Base-by-base conservation (phyloP, 2,113 vertebrate species). In the Nettapus auritus region DNA sequence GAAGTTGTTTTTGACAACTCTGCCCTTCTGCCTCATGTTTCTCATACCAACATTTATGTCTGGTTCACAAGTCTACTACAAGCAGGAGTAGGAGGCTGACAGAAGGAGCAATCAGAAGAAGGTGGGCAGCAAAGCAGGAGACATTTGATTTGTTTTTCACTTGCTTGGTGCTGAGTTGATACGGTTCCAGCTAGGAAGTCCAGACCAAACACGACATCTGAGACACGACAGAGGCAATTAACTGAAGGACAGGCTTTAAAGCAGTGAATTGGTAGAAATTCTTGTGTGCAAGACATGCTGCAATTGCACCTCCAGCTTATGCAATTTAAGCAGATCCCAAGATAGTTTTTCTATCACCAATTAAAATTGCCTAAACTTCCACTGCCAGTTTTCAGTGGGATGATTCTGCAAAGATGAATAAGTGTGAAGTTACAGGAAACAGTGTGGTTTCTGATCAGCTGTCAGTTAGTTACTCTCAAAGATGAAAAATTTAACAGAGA, bases 351-450 rank as follows among this genome's bases (percentile, higher is more conserved):
- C 79, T 59, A 44, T 42, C 87, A 74, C 57, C 76, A 67, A 79
- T 94, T 92, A 78, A 88, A 96, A 75, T 62, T 84, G 62, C 40
- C 66, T 60, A 28, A 78, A 86, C 59, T 86, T 86, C 73, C 80
- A 12, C 80, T 75, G 60, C 20, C 90, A 84, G 56, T 78, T 95
- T 96, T 82, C 82, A 81, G 90, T 90, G 88, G 85, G 88, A 67
- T 94, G 94, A 59, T 88, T 95, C 52, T 83, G 76, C 33, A 57
- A 90, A 83, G 88, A 91, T 88, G 82, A 95, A 44, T 91, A 94
- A 95, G 85, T 86, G 95, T 92, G 90, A 96, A 95, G 73, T 42
- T 82, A 86, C 75, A 93, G 91, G 93, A 95, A 96, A 90, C 77
- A 79, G 36, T 12, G 57, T 56, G 42, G 69, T 76, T 91, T 60